Evolutionary conservation across 2,113 vertebrate species (phyloP).

Genomic region (Gallinago jamesoni): DNA sequence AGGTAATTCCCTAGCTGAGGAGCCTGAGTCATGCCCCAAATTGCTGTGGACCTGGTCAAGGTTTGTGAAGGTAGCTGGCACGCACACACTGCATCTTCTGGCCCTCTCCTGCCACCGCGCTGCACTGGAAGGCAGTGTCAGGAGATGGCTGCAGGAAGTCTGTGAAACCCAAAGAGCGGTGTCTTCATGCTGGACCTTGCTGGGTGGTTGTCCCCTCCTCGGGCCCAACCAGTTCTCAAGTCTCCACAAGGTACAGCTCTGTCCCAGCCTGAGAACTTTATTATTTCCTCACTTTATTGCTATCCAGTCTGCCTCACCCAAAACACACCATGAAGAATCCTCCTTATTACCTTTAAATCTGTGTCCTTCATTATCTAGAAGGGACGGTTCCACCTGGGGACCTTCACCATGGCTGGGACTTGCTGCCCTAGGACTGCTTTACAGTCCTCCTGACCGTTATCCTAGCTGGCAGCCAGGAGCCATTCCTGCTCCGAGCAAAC

Average conservation of each 20-base stretch:
- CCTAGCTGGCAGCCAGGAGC: background rate
- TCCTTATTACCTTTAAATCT: background rate
- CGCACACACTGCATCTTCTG: rapidly evolving
- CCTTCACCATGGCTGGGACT: background rate
- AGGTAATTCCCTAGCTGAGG: background rate
- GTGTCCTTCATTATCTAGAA: background rate
- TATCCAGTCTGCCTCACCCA: background rate
- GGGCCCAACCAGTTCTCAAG: background rate
- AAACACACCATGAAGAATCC: background rate
- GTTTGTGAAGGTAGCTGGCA: background rate
- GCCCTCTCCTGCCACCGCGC: background rate
- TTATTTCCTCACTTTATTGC: background rate
- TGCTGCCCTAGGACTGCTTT: background rate
- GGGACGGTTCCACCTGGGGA: background rate
- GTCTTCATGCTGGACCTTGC: background rate
- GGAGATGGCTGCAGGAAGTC: background rate
- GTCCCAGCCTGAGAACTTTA: background rate
- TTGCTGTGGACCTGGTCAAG: background rate
- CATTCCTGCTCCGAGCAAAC: background rate
- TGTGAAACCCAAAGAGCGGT: background rate
- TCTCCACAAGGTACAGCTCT: background rate
- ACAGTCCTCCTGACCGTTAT: background rate
- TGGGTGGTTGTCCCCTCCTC: background rate
- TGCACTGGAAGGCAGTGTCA: background rate
- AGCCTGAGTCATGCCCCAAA: background rate